Conservation (phyloP, 2,113 vertebrate species). For the Tylochromis polylepis region DNA sequence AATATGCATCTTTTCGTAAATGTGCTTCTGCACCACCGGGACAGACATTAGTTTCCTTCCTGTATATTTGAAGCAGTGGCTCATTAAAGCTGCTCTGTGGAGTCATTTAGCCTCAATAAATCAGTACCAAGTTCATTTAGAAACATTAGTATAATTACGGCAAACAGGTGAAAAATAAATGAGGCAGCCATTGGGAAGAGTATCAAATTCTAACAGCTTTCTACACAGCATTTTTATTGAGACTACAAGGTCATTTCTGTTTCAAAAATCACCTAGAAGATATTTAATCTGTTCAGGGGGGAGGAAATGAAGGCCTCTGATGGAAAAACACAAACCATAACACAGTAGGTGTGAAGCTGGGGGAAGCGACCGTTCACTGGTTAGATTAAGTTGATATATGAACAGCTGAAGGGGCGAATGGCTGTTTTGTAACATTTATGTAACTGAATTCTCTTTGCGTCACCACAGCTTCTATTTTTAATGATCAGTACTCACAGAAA, state of each 20-base stretch:
- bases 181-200: background rate
- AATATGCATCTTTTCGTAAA: background rate
- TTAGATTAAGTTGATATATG: background rate
- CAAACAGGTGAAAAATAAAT: background rate
- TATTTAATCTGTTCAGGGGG: background rate
- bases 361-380: background rate
- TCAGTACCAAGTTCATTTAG: background rate
- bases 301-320: background rate
- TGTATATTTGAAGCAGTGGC: background rate
- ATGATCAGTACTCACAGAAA: background rate
- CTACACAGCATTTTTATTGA: background rate
- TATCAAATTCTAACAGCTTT: background rate
- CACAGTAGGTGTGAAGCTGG: background rate
- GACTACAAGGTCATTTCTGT: background rate
- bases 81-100: background rate
- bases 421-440: background rate
- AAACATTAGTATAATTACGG: background rate
- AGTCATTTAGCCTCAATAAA: background rate
- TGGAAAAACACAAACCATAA: background rate
- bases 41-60: constrained; percentile 14
- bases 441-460: background rate
- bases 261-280: background rate
- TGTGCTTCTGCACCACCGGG: background rate
- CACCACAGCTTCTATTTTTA: background rate
- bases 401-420: background rate